Evolutionary conservation across 2,888 invertebrate genomes (phyloP).

Genomic region (Aradus depressus): DNA sequence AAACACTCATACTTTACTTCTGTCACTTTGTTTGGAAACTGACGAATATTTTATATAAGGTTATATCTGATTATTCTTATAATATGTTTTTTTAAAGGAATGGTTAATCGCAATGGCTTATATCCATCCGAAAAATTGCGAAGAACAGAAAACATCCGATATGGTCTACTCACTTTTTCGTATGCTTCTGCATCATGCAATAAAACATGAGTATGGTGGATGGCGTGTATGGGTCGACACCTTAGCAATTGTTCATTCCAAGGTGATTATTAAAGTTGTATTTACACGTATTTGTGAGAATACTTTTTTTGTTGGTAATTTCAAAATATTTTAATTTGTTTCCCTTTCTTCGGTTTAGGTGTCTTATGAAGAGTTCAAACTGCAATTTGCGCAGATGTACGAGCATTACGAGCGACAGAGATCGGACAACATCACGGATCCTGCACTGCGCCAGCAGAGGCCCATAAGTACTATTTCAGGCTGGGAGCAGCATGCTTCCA

Average conservation of each 20-base stretch:
- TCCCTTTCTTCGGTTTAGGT: slow-evolving; percentile 49
- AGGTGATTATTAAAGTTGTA: slow-evolving; percentile 47
- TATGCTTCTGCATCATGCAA: slow-evolving; percentile 96
- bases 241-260: slow-evolving; percentile 96
- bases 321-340: neutral
- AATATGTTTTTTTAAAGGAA: slow-evolving; percentile 44
- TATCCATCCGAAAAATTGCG: slow-evolving; percentile 88
- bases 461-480: slow-evolving; percentile 95
- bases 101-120: slow-evolving; percentile 99
- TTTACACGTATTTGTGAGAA: neutral
- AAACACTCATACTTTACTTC: neutral
- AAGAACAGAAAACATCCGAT: slow-evolving; percentile 92
- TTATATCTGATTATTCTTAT: neutral
- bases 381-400: slow-evolving; percentile 96
- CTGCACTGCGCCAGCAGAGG: slow-evolving; percentile 78
- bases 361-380: slow-evolving; percentile 94
- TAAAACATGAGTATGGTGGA: slow-evolving; percentile 97
- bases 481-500: slow-evolving; percentile 58
- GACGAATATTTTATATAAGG: neutral
- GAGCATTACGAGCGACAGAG: slow-evolving; percentile 89
- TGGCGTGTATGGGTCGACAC: slow-evolving; percentile 99
- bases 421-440: slow-evolving; percentile 90
- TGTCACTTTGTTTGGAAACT: neutral
- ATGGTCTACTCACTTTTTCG: slow-evolving; percentile 97
- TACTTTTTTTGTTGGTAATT: neutral